These are phyloP conservation scores for Planiliza haematocheilus DNA, from an alignment of 2,113 vertebrate species.

Conservation along the genomic window DNA sequence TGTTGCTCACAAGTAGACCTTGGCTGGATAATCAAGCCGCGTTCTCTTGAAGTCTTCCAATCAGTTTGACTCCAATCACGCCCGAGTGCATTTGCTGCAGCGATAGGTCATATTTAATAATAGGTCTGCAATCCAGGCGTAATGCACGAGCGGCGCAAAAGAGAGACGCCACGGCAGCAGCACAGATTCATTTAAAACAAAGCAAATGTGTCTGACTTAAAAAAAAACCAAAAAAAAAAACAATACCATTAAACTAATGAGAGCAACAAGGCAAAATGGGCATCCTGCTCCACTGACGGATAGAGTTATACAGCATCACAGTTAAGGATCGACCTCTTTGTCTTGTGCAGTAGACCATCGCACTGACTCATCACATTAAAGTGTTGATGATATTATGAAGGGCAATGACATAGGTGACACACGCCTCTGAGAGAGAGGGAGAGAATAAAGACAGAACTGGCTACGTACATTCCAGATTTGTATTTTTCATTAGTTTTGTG, in stretches of 20 bases:
- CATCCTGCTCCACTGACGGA: not conserved
- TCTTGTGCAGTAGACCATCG: conserved; percentile 11
- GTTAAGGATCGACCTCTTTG: not conserved
- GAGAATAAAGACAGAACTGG: not conserved
- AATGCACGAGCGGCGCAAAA: conserved; percentile 15
- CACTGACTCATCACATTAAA: conserved; percentile 22
- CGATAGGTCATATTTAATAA: conserved; percentile 7
- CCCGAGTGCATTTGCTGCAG: not conserved
- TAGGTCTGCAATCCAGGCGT: not conserved
- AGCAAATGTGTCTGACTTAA: not conserved
- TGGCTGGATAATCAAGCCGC: not conserved
- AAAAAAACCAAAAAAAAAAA: too few relatives aligned
- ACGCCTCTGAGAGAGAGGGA: not conserved
- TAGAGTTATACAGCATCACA: not conserved
- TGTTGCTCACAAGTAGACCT: conserved; percentile 2
- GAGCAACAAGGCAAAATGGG: not conserved
- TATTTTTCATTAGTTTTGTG: not conserved
- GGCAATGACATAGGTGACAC: conserved; percentile 1
- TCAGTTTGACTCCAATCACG: not conserved
- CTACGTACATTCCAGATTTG: not conserved
- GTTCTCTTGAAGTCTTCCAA: not conserved
- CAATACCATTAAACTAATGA: too few relatives aligned
- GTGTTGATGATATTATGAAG: conserved; percentile 14
- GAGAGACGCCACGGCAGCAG: too few relatives aligned
- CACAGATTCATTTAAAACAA: not conserved